Percentiles rank a stretch among this genome's conserved stretches.
Conservation (phyloP, 2,797 vertebrate genomes). For the Tangara arthus region DNA sequence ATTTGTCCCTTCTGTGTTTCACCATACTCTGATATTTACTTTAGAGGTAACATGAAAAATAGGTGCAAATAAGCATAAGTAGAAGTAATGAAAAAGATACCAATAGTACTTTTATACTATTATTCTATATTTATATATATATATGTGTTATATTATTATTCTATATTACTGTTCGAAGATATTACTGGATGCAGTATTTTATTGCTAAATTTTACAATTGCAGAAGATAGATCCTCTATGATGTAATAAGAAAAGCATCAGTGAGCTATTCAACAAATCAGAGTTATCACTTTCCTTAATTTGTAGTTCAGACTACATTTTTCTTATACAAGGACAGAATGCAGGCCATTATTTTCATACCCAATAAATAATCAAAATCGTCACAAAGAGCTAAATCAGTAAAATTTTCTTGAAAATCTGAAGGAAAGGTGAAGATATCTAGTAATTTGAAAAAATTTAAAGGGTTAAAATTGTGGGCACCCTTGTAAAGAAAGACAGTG, state of each 20-base stretch:
- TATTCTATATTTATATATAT: background rate
- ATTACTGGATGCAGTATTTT: background rate
- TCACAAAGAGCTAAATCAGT: background rate
- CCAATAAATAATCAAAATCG: background rate
- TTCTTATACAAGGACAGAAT: background rate
- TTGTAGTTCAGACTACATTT: background rate
- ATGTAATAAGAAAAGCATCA: background rate
- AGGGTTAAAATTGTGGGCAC: background rate
- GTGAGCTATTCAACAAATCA: background rate
- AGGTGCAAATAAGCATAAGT: background rate
- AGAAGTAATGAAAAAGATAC: background rate
- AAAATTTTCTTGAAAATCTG: background rate
- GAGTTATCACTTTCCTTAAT: background rate
- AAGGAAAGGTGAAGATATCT: background rate
- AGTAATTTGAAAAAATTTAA: background rate
- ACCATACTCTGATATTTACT: background rate
- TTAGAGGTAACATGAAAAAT: background rate
- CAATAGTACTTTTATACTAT: background rate
- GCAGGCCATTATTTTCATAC: background rate
- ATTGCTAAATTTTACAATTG: background rate
- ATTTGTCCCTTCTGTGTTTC: background rate
- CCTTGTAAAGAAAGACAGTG: background rate
- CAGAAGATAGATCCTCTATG: background rate
- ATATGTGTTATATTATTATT: background rate
- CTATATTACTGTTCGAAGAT: background rate